phyloP scores from a whole-genome alignment of 2,113 vertebrate genomes.

The Sitta europaea region DNA sequence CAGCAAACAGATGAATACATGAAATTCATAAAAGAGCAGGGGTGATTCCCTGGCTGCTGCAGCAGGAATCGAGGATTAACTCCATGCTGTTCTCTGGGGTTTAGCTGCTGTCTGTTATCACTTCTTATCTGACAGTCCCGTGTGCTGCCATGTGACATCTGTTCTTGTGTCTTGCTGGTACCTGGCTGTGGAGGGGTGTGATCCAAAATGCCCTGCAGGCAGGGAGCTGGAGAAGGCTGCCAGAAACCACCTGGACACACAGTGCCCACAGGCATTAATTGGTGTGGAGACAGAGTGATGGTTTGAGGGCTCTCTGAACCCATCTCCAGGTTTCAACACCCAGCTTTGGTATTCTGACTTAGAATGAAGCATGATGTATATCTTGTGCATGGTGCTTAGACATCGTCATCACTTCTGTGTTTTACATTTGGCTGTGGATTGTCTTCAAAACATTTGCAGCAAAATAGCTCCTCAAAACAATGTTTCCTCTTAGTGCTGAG shows the following conservation, averaged over 20 bases:
- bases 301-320: neutral
- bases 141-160: neutral
- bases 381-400: neutral
- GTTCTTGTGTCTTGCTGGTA: neutral
- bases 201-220: neutral
- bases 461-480: neutral
- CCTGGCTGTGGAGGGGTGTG: fast-evolving
- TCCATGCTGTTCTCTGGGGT: neutral
- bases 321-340: neutral
- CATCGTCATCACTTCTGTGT: neutral
- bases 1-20: neutral
- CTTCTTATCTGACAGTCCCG: neutral
- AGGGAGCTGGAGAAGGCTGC: neutral
- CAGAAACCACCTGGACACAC: fast-evolving
- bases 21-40: neutral
- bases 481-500: neutral
- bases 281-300: neutral
- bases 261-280: fast-evolving
- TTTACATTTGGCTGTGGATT: neutral
- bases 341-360: neutral
- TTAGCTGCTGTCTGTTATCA: neutral
- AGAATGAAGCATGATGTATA: neutral
- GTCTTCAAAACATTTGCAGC: slow-evolving; percentile 16
- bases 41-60: neutral
- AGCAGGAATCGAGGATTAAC: neutral